phyloP scores from a whole-genome alignment of 2,113 vertebrate genomes.

The Haplochromis vanheusdeni region DNA sequence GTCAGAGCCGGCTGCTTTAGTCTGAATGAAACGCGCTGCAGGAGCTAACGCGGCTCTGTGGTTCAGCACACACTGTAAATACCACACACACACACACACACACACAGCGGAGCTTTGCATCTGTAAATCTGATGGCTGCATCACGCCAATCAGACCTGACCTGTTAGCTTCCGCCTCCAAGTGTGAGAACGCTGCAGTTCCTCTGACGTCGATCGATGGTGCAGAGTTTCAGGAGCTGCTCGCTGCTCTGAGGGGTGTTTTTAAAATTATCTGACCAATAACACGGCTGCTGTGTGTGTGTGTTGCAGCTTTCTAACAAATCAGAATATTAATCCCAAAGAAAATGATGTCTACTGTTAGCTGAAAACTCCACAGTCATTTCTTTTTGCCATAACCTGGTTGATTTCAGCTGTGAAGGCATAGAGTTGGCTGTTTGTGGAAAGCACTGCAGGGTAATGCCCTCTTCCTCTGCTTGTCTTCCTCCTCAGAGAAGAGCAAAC shows the following conservation, averaged over 20 bases:
- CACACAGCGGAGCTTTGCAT: background rate
- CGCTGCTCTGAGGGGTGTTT: background rate
- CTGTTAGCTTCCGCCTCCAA: background rate
- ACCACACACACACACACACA: background rate
- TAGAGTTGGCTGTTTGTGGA: background rate
- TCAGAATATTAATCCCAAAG: background rate
- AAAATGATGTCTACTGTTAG: background rate
- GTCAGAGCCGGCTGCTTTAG: background rate
- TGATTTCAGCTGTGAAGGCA: background rate
- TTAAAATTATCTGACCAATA: background rate
- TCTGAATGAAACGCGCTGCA: fast-evolving
- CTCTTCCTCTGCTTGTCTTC: background rate
- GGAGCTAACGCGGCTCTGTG: background rate
- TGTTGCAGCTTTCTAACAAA: background rate
- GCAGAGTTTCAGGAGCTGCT: background rate
- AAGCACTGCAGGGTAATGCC: background rate
- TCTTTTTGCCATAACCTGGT: background rate
- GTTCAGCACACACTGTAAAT: background rate
- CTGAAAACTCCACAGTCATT: background rate
- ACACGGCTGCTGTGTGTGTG: background rate
- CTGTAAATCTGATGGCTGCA: background rate
- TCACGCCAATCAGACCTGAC: fast-evolving
- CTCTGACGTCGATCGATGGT: background rate
- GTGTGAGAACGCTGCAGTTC: background rate
- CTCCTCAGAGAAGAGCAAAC: background rate